phyloP scores from a whole-genome alignment of 2,113 vertebrate genomes.

The Platycercus adscitus region DNA sequence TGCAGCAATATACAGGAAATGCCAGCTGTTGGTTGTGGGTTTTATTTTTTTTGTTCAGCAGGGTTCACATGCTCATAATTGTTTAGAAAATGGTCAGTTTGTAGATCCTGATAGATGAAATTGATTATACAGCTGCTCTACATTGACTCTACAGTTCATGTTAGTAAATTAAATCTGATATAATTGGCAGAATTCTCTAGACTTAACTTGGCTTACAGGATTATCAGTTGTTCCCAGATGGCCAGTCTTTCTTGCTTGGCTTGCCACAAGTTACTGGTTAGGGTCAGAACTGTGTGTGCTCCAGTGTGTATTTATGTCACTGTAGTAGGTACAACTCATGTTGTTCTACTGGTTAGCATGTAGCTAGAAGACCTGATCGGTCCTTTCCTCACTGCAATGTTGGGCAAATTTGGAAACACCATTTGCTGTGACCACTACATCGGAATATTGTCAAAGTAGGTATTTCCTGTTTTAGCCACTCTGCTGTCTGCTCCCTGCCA shows the following conservation, averaged over 20 bases:
- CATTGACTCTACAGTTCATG: background rate
- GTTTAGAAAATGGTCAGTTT: background rate
- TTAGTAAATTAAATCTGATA: background rate
- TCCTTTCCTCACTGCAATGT: background rate
- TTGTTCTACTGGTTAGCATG: background rate
- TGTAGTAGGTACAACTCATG: rapidly evolving
- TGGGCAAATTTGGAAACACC: background rate
- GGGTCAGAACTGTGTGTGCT: background rate
- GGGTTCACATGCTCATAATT: background rate
- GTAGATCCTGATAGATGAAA: background rate
- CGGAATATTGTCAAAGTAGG: background rate
- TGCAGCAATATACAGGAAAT: background rate
- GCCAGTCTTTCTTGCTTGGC: background rate
- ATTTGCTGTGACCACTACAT: rapidly evolving
- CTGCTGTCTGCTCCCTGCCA: background rate
- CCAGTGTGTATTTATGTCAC: background rate
- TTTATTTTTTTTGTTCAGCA: background rate
- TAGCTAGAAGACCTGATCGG: background rate
- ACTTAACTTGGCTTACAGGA: background rate
- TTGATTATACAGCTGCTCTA: background rate
- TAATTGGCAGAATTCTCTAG: background rate
- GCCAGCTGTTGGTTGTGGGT: background rate
- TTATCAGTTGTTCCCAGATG: background rate
- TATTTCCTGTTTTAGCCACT: rapidly evolving
- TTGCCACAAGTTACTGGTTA: background rate